phyloP scores from a whole-genome alignment of 2,797 vertebrate genomes.

The Synanceia verrucosa region DNA sequence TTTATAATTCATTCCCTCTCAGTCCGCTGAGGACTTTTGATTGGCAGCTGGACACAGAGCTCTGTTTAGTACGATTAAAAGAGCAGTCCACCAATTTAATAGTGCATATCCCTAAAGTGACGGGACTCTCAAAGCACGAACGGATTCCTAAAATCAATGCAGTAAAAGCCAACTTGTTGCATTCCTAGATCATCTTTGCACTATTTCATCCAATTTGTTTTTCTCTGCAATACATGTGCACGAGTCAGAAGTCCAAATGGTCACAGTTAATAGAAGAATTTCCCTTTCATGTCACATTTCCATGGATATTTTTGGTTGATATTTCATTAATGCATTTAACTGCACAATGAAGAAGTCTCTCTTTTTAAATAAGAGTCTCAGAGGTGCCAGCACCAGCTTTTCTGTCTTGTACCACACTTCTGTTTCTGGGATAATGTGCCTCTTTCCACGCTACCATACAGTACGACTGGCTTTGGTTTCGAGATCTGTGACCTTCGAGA shows the following conservation, averaged over 20 bases:
- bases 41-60: conserved; percentile 9
- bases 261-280: neutral
- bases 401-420: neutral
- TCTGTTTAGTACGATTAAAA: conserved; percentile 14
- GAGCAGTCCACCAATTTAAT: neutral
- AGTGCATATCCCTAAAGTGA: neutral
- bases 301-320: neutral
- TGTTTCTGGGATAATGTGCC: neutral
- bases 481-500: conserved; percentile 59
- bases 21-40: conserved; percentile 11
- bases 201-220: too few relatives aligned
- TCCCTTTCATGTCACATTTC: neutral
- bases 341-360: neutral
- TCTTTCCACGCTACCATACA: conserved; percentile 1
- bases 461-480: neutral
- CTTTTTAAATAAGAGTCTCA: neutral
- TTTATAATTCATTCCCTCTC: conserved; percentile 20
- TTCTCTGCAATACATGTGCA: too few relatives aligned
- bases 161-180: too few relatives aligned
- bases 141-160: neutral
- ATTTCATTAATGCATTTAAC: neutral
- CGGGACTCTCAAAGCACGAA: neutral
- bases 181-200: too few relatives aligned
- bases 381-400: neutral
- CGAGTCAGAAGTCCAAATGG: neutral